Evolutionary conservation across 2,888 invertebrate genomes (phyloP).

Genomic region (Pegoplata infirma): DNA sequence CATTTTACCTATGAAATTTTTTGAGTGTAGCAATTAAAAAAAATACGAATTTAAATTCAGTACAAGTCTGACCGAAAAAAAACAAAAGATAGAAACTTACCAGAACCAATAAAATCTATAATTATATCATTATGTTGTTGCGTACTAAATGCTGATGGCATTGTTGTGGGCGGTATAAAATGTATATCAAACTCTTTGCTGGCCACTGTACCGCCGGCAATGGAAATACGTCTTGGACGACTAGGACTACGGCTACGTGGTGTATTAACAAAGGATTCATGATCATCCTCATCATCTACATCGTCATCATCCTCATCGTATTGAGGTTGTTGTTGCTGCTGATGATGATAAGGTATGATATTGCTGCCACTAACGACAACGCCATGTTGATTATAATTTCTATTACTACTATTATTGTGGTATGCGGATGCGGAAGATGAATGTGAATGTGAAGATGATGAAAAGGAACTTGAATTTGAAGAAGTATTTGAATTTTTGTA

Average conservation of each 20-base stretch:
- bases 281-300: slow-evolving; percentile 58
- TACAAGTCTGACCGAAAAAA: too few species aligned
- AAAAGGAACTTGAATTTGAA: slow-evolving; percentile 65
- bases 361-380: slow-evolving; percentile 53
- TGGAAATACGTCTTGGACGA: slow-evolving; percentile 58
- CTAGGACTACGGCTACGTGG: slow-evolving; percentile 63
- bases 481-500: slow-evolving; percentile 62
- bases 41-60: too few species aligned
- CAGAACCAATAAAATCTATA: slow-evolving; percentile 82
- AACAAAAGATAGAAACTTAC: too few species aligned
- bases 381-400: slow-evolving; percentile 51
- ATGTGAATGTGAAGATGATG: slow-evolving; percentile 61
- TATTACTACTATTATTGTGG: slow-evolving; percentile 51
- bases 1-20: too few species aligned
- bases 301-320: slow-evolving; percentile 62
- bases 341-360: slow-evolving; percentile 51
- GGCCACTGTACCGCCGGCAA: slow-evolving; percentile 57
- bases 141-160: slow-evolving; percentile 74
- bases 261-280: slow-evolving; percentile 40
- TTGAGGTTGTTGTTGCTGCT: slow-evolving; percentile 59
- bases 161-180: slow-evolving; percentile 74
- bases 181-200: slow-evolving; percentile 69
- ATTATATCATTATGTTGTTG: slow-evolving; percentile 81
- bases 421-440: slow-evolving; percentile 45
- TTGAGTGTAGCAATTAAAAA: too few species aligned